A percentile compares a stretch with the other conserved stretches of the same genome.
Evolutionary conservation across 2,888 invertebrate genomes (phyloP).

Genomic region (Parthenolecanium corni): DNA sequence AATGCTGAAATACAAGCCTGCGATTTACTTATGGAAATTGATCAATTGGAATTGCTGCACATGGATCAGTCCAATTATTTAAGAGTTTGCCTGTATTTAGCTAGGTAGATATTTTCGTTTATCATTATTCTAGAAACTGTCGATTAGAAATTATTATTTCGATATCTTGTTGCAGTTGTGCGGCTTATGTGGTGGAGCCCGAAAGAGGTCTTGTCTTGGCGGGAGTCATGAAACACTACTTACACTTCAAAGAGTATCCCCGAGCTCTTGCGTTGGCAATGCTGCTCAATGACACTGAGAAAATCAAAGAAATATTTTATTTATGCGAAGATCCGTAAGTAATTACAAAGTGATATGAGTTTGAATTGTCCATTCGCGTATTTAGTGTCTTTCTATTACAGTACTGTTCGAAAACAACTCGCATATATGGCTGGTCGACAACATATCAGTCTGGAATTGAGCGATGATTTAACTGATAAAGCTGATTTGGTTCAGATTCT

Average conservation of each 20-base stretch:
- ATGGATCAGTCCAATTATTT: slow-evolving; percentile 82
- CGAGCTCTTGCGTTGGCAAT: slow-evolving; percentile 84
- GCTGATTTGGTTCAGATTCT: slow-evolving; percentile 79
- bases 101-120: slow-evolving; percentile 41
- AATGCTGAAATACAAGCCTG: slow-evolving; percentile 99
- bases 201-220: slow-evolving; percentile 76
- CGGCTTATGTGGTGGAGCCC: slow-evolving; percentile 89
- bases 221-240: slow-evolving; percentile 71
- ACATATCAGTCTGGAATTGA: slow-evolving; percentile 73
- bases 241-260: slow-evolving; percentile 75
- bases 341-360: neutral
- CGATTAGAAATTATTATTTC: neutral
- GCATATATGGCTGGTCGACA: slow-evolving; percentile 94
- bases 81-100: slow-evolving; percentile 84
- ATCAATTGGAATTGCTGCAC: slow-evolving; percentile 70
- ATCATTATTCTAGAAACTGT: neutral
- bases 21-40: slow-evolving; percentile 95
- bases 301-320: slow-evolving; percentile 73
- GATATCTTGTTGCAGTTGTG: slow-evolving; percentile 54
- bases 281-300: slow-evolving; percentile 68
- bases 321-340: slow-evolving; percentile 72
- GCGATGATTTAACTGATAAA: slow-evolving; percentile 51
- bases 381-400: slow-evolving; percentile 39
- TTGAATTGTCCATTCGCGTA: too few species aligned
- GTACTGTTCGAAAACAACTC: slow-evolving; percentile 78